Evolutionary conservation across 2,113 vertebrate genomes (phyloP).

Genomic region (Callospermophilus lateralis): DNA sequence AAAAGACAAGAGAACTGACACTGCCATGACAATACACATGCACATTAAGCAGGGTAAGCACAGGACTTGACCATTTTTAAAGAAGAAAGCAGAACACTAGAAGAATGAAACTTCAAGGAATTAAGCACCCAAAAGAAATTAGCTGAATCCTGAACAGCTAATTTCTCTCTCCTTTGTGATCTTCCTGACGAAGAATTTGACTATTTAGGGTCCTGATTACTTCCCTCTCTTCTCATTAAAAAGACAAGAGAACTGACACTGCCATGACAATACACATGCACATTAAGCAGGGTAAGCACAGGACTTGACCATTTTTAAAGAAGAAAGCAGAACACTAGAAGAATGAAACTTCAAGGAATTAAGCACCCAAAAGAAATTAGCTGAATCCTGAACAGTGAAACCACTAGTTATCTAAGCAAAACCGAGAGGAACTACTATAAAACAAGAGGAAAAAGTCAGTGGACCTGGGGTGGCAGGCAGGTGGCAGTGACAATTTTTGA

Average conservation of each 20-base stretch:
- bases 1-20: conserved; percentile 8
- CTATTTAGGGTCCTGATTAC: too few relatives aligned
- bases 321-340: conserved; percentile 41
- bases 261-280: neutral
- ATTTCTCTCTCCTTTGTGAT: too few relatives aligned
- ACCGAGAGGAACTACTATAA: neutral
- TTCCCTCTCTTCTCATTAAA: too few relatives aligned
- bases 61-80: conserved; percentile 21
- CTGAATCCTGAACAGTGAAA: neutral
- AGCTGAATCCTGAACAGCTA: neutral
- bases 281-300: neutral
- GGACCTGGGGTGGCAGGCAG: neutral
- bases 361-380: neutral
- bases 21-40: neutral
- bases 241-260: conserved; percentile 4
- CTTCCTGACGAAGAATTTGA: too few relatives aligned
- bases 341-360: conserved; percentile 27
- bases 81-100: conserved; percentile 43
- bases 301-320: conserved; percentile 32
- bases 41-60: neutral
- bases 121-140: neutral
- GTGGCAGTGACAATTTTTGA: neutral
- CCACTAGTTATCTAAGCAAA: neutral
- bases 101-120: conserved; percentile 37
- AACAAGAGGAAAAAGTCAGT: neutral